These are phyloP conservation scores for Ellobius talpinus DNA, from an alignment of 2,113 vertebrate species.

Conservation along the genomic window DNA sequence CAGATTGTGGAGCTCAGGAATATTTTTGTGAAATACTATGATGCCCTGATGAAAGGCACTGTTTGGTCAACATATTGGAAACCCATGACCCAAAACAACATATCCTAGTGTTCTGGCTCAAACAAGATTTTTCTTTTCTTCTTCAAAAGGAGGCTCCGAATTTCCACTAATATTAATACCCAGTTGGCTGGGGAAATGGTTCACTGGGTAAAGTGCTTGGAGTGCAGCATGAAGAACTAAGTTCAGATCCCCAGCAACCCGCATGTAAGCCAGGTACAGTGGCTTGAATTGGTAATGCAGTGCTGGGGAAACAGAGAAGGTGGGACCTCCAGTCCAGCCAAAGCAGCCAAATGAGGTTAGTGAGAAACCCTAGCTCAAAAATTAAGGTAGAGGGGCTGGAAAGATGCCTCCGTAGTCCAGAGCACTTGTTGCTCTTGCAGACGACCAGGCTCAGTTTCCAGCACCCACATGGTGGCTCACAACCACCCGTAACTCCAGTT, in stretches of 20 bases:
- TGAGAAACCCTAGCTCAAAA: background rate
- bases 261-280: background rate
- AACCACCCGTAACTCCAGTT: background rate
- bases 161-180: conserved; percentile 20
- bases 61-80: background rate
- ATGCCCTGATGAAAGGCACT: conserved; percentile 22
- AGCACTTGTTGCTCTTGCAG: background rate
- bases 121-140: conserved; percentile 22
- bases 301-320: background rate
- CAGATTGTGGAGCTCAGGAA: background rate
- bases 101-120: conserved; percentile 31
- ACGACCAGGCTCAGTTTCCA: background rate
- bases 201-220: background rate
- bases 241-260: background rate
- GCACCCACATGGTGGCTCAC: background rate
- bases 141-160: background rate
- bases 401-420: background rate
- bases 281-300: background rate
- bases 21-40: background rate
- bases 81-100: background rate
- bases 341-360: background rate
- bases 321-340: background rate
- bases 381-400: background rate
- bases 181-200: background rate
- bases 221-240: background rate